Conservation (phyloP, 2,888 invertebrate species). For the Apantesis nais region DNA sequence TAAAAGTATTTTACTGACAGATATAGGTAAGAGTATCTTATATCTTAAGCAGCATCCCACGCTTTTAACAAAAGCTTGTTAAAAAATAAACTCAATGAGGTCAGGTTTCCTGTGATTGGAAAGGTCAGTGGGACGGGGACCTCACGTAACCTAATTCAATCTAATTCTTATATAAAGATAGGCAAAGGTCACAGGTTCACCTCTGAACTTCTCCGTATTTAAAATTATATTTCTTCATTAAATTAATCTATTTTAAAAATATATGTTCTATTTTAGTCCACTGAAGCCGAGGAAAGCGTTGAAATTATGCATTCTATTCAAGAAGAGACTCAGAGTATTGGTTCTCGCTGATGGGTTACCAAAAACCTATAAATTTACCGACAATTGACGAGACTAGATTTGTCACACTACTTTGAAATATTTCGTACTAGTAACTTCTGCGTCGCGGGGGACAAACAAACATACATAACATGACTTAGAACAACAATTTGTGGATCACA, state of each 20-base stretch:
- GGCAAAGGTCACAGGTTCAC: background rate
- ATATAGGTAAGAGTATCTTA: too few relatives aligned
- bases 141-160: background rate
- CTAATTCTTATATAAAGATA: background rate
- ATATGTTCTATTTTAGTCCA: background rate
- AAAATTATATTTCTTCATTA: background rate
- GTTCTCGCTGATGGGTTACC: background rate
- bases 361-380: too few relatives aligned
- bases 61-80: too few relatives aligned
- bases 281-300: background rate
- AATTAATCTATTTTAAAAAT: background rate
- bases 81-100: too few relatives aligned
- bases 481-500: too few relatives aligned
- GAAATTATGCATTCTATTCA: background rate
- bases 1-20: too few relatives aligned
- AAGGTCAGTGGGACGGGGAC: background rate
- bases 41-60: too few relatives aligned
- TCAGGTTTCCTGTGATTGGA: background rate
- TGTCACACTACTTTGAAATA: too few relatives aligned
- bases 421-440: too few relatives aligned
- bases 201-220: background rate
- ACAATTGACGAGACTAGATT: too few relatives aligned
- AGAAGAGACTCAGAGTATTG: background rate
- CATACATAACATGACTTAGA: too few relatives aligned
- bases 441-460: too few relatives aligned